phyloP scores from a whole-genome alignment of 1,140 invertebrate species.

The Caenorhabditis tropicalis region DNA sequence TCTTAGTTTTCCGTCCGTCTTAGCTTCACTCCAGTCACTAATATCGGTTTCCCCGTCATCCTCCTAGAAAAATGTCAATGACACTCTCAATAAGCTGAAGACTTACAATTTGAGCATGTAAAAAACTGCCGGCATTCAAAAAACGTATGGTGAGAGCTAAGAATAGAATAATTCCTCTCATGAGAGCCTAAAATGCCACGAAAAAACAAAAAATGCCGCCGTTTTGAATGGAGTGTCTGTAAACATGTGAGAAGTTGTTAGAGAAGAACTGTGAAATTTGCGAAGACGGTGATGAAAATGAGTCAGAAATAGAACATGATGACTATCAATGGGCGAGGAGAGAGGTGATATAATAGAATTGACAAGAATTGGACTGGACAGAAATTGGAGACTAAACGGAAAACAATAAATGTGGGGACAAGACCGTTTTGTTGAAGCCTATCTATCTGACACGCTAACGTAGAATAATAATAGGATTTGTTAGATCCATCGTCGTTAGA shows the following conservation, averaged over 20 bases:
- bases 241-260: background rate
- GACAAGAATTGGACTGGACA: constrained; percentile 26
- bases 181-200: background rate
- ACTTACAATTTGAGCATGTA: constrained; percentile 9
- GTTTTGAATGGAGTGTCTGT: constrained; percentile 10
- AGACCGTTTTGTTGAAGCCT: background rate
- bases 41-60: constrained; percentile 14
- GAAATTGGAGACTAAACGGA: background rate
- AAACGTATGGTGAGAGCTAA: background rate
- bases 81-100: background rate
- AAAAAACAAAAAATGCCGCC: background rate
- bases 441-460: background rate
- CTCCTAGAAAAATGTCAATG: no score
- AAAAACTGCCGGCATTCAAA: background rate
- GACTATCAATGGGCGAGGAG: background rate
- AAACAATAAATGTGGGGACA: constrained; percentile 23
- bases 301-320: background rate
- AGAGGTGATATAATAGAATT: constrained; percentile 15
- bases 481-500: background rate
- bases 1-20: constrained; percentile 6
- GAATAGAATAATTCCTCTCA: constrained; percentile 14
- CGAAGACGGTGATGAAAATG: background rate
- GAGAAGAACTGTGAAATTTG: background rate
- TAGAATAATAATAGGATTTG: background rate
- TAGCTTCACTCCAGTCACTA: constrained; percentile 11